phyloP scores from a whole-genome alignment of 1,140 invertebrate species.

The Globodera ellingtonae region DNA sequence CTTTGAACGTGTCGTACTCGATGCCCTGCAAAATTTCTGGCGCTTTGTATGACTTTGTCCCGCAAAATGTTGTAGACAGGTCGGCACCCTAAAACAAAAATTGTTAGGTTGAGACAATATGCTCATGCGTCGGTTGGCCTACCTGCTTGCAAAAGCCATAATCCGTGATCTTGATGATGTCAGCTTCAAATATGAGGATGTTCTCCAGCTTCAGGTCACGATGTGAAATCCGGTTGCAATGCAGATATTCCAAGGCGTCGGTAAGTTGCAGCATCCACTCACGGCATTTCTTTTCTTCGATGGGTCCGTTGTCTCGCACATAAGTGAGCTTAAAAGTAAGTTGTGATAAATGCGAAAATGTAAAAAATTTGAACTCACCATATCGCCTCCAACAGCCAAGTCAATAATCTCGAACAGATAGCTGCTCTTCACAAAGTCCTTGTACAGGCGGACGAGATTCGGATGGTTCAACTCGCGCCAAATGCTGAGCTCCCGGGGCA shows the following conservation, averaged over 20 bases:
- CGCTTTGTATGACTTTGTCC: constrained; percentile 74
- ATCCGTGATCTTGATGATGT: constrained; percentile 72
- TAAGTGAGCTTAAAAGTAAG: constrained; percentile 37
- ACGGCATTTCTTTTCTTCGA: constrained; percentile 23
- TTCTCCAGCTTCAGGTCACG: constrained; percentile 76
- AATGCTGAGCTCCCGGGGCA: constrained; percentile 72
- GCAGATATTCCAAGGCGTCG: constrained; percentile 71
- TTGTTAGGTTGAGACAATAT: neutral
- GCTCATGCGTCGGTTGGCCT: constrained; percentile 4
- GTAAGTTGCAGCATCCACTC: constrained; percentile 67
- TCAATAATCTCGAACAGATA: constrained; percentile 39
- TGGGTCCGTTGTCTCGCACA: constrained; percentile 36
- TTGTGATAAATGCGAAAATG: neutral
- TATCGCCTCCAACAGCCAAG: constrained; percentile 32
- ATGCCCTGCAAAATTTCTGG: constrained; percentile 71
- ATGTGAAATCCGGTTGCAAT: constrained; percentile 71
- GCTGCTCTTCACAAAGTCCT: constrained; percentile 24
- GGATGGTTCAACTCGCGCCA: constrained; percentile 69
- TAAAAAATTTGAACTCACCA: constrained; percentile 24
- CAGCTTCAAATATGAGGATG: constrained; percentile 69
- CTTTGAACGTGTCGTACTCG: constrained; percentile 46
- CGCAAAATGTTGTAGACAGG: constrained; percentile 67
- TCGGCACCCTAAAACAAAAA: constrained; percentile 18
- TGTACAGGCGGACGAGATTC: constrained; percentile 66
- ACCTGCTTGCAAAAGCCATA: constrained; percentile 72